Evolutionary conservation across 2,113 vertebrate species (phyloP).

Genomic region (Galeopterus variegatus): DNA sequence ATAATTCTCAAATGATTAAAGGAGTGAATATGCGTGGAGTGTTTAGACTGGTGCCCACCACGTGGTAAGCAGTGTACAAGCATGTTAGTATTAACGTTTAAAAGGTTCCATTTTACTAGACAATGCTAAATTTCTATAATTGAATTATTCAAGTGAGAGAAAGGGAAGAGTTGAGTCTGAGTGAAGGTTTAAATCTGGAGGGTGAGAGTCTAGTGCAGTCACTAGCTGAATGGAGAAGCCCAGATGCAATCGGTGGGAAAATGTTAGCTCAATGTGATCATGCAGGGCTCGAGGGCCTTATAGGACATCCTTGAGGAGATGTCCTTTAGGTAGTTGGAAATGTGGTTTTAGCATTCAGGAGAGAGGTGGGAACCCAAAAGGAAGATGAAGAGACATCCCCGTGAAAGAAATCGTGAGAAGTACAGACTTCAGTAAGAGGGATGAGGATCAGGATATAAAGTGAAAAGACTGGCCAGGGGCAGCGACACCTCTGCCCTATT

Average conservation of each 20-base stretch:
- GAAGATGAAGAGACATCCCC: neutral
- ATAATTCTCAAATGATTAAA: neutral
- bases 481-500: neutral
- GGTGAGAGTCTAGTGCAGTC: neutral
- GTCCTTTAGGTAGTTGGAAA: neutral
- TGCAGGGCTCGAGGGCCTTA: neutral
- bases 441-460: neutral
- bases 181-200: constrained; percentile 35
- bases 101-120: constrained; percentile 13
- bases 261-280: neutral
- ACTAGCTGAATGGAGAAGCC: neutral
- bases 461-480: neutral
- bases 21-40: neutral
- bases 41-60: neutral
- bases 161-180: neutral
- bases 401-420: neutral
- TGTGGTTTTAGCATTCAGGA: neutral
- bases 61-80: neutral
- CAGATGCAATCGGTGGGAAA: neutral
- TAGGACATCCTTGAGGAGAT: neutral
- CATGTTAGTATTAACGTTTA: neutral
- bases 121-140: neutral
- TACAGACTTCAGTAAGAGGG: neutral
- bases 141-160: neutral
- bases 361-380: neutral